phyloP scores from a whole-genome alignment of 1,140 invertebrate species.

The Aphis craccivora region DNA sequence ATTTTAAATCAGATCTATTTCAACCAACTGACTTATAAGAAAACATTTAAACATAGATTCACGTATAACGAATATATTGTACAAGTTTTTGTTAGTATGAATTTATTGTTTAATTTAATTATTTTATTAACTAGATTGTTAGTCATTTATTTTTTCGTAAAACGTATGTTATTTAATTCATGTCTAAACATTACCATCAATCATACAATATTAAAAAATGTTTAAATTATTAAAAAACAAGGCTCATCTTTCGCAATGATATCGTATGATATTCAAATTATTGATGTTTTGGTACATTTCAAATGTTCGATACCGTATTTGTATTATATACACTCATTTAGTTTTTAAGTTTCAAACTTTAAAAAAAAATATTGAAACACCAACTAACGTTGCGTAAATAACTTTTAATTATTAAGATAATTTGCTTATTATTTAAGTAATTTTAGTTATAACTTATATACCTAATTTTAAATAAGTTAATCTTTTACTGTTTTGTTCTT shows the following conservation, averaged over 20 bases:
- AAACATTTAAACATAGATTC: neutral
- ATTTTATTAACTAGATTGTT: neutral
- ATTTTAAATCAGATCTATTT: neutral
- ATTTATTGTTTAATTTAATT: neutral
- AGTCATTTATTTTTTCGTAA: neutral
- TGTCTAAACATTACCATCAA: neutral
- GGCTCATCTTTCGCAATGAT: too few relatives aligned
- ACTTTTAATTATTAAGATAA: neutral
- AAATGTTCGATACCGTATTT: neutral
- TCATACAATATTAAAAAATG: neutral
- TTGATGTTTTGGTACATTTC: neutral
- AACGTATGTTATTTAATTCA: neutral
- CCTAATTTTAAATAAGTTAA: too few relatives aligned
- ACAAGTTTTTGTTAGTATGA: neutral
- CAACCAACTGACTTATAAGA: neutral
- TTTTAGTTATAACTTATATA: neutral
- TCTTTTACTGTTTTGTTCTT: too few relatives aligned
- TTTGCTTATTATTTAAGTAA: neutral
- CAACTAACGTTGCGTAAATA: too few relatives aligned
- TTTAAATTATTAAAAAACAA: too few relatives aligned
- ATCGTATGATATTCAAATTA: too few relatives aligned
- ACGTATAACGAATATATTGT: neutral
- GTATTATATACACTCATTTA: neutral
- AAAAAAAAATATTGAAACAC: neutral
- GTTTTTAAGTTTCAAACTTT: neutral